phyloP scores from a whole-genome alignment of 64 coral and sea anemone genomes.

The Trachythela sp. region DNA sequence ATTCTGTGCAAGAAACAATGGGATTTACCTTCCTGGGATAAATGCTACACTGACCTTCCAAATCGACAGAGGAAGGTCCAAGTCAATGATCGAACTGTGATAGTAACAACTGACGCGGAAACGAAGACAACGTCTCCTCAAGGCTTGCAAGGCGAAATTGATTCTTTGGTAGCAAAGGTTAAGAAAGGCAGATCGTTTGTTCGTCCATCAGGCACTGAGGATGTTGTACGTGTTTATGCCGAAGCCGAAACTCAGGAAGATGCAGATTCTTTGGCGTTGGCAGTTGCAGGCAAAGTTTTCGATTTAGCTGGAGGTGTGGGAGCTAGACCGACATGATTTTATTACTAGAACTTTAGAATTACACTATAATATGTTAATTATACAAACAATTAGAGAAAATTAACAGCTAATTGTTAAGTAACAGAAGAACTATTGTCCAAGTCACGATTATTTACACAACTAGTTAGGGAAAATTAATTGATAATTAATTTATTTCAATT shows the following conservation, averaged over 20 bases:
- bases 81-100: slow-evolving; percentile 81
- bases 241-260: slow-evolving; percentile 66
- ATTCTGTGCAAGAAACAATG: slow-evolving; percentile 74
- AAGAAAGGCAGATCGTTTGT: slow-evolving; percentile 83
- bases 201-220: slow-evolving; percentile 90
- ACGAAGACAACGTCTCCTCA: slow-evolving; percentile 59
- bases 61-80: slow-evolving; percentile 83
- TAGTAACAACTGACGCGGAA: slow-evolving; percentile 75
- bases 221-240: slow-evolving; percentile 95
- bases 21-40: slow-evolving; percentile 65
- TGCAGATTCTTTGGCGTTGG: slow-evolving; percentile 73
- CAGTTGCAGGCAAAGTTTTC: slow-evolving; percentile 70
- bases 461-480: background rate
- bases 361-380: too few relatives aligned
- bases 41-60: slow-evolving; percentile 65
- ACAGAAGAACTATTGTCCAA: too few relatives aligned
- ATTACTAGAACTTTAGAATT: background rate
- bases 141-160: slow-evolving; percentile 78
- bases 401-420: too few relatives aligned
- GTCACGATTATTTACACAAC: too few relatives aligned
- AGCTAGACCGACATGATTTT: slow-evolving; percentile 51
- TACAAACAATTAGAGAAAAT: too few relatives aligned
- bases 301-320: slow-evolving; percentile 92
- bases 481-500: too few relatives aligned
- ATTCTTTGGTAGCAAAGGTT: slow-evolving; percentile 53